Evolutionary conservation across 2,888 invertebrate genomes (phyloP).

Genomic region (Drosophila neonasuta): DNA sequence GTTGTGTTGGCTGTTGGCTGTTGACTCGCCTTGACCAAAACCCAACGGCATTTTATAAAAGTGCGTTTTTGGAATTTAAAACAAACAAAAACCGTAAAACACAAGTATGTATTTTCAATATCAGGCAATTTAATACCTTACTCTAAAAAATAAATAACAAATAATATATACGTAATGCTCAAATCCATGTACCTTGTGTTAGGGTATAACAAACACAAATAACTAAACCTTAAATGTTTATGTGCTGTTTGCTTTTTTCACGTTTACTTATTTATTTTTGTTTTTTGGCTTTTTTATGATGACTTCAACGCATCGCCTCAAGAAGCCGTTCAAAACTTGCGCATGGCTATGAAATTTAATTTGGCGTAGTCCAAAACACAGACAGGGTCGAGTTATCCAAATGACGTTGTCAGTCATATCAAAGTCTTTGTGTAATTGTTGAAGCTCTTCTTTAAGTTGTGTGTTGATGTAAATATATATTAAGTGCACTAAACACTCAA

Average conservation of each 20-base stretch:
- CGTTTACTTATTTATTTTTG: conserved; percentile 27
- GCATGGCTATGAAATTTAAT: conserved; percentile 57
- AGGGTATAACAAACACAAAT: conserved; percentile 6
- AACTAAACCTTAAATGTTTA: conserved; percentile 32
- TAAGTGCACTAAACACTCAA: conserved; percentile 43
- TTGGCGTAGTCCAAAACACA: conserved; percentile 37
- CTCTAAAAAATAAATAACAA: background rate
- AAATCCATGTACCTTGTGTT: background rate
- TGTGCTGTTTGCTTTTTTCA: conserved; percentile 35
- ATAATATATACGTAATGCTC: background rate
- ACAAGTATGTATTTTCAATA: background rate
- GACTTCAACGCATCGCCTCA: conserved; percentile 37
- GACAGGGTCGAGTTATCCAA: conserved; percentile 49
- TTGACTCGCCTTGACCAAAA: conserved; percentile 53
- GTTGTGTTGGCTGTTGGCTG: background rate
- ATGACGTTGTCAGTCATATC: conserved; percentile 48
- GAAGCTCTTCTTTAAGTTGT: conserved; percentile 16
- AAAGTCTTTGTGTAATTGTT: conserved; percentile 9
- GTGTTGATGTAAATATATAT: conserved; percentile 45
- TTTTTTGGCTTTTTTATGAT: conserved; percentile 33
- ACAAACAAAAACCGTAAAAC: conserved; percentile 16
- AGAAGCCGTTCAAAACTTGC: conserved; percentile 36
- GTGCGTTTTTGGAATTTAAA: conserved; percentile 64
- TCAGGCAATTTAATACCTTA: conserved; percentile 4
- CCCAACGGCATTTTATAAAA: conserved; percentile 54